phyloP scores from a whole-genome alignment of 2,113 vertebrate species.

The Mungos mungo region DNA sequence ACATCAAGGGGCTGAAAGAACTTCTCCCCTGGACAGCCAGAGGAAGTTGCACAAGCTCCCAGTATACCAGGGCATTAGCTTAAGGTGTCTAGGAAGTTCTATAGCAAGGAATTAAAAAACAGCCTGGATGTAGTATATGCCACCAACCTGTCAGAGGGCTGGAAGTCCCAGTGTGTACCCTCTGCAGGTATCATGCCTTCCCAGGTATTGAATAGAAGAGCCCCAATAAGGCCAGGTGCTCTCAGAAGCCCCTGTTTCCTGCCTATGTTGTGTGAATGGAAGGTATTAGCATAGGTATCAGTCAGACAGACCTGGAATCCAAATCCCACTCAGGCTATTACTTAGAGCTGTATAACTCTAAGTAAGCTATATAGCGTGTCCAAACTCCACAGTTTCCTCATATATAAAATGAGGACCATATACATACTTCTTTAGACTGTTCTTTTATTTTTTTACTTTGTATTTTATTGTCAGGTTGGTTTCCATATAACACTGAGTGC shows the following conservation, averaged over 20 bases:
- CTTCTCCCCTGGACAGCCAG: background rate
- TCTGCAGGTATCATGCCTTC: background rate
- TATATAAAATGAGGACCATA: background rate
- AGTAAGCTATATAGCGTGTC: background rate
- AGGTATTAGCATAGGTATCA: background rate
- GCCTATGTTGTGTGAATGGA: background rate
- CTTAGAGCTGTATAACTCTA: background rate
- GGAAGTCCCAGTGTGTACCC: too few relatives aligned
- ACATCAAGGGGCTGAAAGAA: background rate
- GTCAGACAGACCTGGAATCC: background rate
- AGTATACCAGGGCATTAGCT: background rate
- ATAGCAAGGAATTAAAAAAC: background rate
- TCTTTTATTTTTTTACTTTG: background rate
- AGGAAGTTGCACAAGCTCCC: background rate
- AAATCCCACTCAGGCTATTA: background rate
- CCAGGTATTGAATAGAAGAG: background rate
- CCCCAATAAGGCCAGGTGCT: background rate
- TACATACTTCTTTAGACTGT: background rate
- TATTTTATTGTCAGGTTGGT: too few relatives aligned
- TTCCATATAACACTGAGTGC: too few relatives aligned
- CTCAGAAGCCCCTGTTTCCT: background rate
- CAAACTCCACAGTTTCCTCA: background rate
- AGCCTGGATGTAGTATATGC: background rate
- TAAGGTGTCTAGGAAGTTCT: background rate
- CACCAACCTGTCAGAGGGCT: fast-evolving